Evolutionary conservation across 2,113 vertebrate genomes (phyloP), one percentile per base, ranked within the genome.

Genomic region (Vireo altiloquus): DNA sequence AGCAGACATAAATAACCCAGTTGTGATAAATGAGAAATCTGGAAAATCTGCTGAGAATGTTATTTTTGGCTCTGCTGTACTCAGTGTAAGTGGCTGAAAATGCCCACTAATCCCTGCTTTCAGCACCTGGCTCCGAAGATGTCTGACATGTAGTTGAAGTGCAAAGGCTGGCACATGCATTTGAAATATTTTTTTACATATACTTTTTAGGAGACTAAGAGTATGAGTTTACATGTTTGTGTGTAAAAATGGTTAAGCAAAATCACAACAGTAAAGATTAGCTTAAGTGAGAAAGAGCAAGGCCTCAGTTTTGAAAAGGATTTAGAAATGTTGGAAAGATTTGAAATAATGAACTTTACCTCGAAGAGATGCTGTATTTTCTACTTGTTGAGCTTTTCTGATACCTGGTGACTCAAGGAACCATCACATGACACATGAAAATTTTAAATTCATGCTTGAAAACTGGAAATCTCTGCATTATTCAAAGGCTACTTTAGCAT

Each of bases 81-180:
- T 86, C 85, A 74, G 64, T 23, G 2, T 85, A 84, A 95, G 87
- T 87, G 78, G 37, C 87, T 95, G 89, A 68, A 95, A 92, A 87
- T 94, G 74, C 74, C 65, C 81, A 17, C 60, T 97, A 77, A 94
- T 94, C 80, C 89, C 80, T 87, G 80, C 23, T 71, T 93, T 87
- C 76, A 84, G 72, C 83, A 89, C 77, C 72, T 82, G 83, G 60
- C 77, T 91, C 69, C 64, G 47, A 81, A 92, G 81, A 81, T 70
- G 21, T 52, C 60, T 87, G 64, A 77, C 49, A 17, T 22, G 30
- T 28, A 54, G 57, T 7, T 71, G 65, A 49, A 87, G 25, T 37
- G 40, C 47, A 78, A 78, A 68, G 72, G n/a, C 37, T 47, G 40
- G 24, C 52, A 87, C 33, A 40, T 28, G 52, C 39, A n/a, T 75